A percentile compares a stretch with the other conserved stretches of the same genome.
These are phyloP conservation scores for Phania funesta DNA, from an alignment of 2,888 invertebrate genomes.

Conservation along the genomic window DNA sequence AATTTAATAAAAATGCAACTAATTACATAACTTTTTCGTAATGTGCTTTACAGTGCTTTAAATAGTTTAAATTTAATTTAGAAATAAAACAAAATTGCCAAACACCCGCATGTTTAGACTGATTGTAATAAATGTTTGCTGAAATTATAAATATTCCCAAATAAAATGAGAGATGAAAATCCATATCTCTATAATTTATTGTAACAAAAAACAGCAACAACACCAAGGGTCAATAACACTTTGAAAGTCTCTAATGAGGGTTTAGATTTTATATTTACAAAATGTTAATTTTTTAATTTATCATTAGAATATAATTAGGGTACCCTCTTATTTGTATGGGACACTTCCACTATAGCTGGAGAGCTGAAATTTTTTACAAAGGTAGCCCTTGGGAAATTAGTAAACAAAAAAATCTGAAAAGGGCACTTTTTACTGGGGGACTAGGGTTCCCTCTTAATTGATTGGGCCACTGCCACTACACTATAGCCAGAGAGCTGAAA, in stretches of 20 bases:
- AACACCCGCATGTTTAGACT: conserved; percentile 22
- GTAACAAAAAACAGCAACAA: neutral
- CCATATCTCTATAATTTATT: neutral
- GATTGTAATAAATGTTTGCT: neutral
- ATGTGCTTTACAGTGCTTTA: too few species aligned
- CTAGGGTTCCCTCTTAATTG: too few species aligned
- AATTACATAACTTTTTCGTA: too few species aligned
- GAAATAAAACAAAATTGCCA: neutral
- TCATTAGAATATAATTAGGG: conserved; percentile 14
- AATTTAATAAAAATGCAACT: conserved; percentile 27
- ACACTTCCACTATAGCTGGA: too few species aligned
- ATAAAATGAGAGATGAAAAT: neutral
- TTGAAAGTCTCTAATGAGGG: neutral
- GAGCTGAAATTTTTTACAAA: too few species aligned
- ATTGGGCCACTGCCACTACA: too few species aligned
- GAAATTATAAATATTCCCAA: neutral
- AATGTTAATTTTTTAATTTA: conserved; percentile 17
- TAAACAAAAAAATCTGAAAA: too few species aligned
- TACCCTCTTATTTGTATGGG: too few species aligned
- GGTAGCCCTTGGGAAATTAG: too few species aligned
- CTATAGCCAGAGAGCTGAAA: too few species aligned
- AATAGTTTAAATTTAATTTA: conserved; percentile 3
- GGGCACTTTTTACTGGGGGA: too few species aligned
- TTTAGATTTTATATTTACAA: conserved; percentile 6
- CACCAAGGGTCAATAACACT: neutral